These are phyloP conservation scores for Thalassarche chlororhynchos DNA, from an alignment of 2,113 vertebrate genomes.

Conservation along the genomic window DNA sequence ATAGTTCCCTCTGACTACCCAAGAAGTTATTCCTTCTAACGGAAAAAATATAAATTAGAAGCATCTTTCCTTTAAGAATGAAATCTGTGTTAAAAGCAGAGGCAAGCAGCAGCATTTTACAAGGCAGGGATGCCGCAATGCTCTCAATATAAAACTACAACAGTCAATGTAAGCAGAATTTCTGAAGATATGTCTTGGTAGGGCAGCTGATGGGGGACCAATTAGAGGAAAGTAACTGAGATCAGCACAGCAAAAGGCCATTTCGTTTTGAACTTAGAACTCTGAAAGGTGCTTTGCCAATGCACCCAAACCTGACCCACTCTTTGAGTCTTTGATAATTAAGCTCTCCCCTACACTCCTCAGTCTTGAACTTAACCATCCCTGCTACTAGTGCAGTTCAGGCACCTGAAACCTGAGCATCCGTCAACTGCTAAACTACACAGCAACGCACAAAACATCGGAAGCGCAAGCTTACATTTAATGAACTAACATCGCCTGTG, in stretches of 20 bases:
- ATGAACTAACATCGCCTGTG: neutral
- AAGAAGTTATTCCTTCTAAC: neutral
- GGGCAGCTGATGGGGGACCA: neutral
- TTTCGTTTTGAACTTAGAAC: neutral
- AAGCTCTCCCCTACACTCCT: neutral
- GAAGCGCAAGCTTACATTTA: neutral
- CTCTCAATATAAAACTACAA: neutral
- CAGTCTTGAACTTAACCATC: neutral
- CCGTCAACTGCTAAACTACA: neutral
- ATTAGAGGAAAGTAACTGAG: constrained; percentile 3
- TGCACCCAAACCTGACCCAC: neutral
- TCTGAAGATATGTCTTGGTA: neutral
- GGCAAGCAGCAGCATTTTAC: neutral
- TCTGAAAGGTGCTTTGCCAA: neutral
- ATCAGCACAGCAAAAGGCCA: neutral
- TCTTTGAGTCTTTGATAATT: neutral
- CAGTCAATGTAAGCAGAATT: neutral
- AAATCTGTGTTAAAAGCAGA: neutral
- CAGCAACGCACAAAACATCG: rapidly evolving
- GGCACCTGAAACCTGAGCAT: neutral
- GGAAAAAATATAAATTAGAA: neutral
- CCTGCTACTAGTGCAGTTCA: neutral
- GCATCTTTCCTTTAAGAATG: neutral
- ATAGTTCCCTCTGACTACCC: neutral
- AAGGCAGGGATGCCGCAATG: neutral